These are phyloP conservation scores for Cheilosia urbana DNA, from an alignment of 2,888 invertebrate genomes.

Conservation along the genomic window DNA sequence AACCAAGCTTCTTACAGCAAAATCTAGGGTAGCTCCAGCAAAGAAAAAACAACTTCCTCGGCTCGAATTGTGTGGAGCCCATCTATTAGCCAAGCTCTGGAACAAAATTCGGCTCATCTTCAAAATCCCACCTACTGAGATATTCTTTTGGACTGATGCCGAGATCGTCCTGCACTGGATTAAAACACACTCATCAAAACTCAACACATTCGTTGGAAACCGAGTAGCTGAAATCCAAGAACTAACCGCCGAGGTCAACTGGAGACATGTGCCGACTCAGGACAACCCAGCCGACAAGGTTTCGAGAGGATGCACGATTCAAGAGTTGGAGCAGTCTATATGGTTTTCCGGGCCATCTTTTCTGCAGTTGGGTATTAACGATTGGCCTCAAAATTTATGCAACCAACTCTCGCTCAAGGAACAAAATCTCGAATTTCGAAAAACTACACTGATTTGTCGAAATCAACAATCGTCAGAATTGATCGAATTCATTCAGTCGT, in stretches of 20 bases:
- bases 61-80: no score
- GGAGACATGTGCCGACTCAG: slow-evolving; percentile 76
- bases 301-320: slow-evolving; percentile 75
- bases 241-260: not conserved
- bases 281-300: slow-evolving; percentile 75
- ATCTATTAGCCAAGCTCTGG: not conserved
- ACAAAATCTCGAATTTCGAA: not conserved
- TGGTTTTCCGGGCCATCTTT: not conserved
- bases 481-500: not conserved
- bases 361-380: no score
- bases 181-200: slow-evolving; percentile 35
- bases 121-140: not conserved
- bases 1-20: no score
- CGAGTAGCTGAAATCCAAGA: not conserved
- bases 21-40: no score
- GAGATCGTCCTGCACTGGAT: slow-evolving; percentile 65
- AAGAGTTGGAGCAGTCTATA: not conserved
- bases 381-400: no score
- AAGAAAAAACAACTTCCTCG: not conserved
- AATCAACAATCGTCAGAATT: not conserved
- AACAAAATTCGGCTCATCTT: not conserved
- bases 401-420: not conserved
- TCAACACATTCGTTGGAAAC: no score
- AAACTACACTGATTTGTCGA: not conserved
- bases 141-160: slow-evolving; percentile 44